Evolutionary conservation across 2,113 vertebrate species (phyloP).

Genomic region (Prietella phreatophila): DNA sequence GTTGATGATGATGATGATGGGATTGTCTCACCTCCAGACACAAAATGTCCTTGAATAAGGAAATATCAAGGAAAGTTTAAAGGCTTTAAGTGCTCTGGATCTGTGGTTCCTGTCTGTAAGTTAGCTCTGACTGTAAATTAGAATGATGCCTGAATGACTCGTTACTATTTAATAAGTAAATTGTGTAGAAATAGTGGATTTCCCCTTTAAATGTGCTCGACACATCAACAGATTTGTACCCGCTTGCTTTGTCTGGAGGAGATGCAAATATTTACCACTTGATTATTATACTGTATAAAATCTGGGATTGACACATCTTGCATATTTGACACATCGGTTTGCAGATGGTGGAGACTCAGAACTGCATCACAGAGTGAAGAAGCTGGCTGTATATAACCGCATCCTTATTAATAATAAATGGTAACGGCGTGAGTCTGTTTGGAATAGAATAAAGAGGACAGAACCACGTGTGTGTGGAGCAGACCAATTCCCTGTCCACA

Average conservation of each 20-base stretch:
- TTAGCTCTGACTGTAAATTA: not conserved
- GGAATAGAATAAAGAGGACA: slow-evolving; percentile 19
- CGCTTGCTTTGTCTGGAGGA: not conserved
- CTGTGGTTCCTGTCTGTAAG: not conserved
- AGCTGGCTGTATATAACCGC: not conserved
- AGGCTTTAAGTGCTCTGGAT: not conserved
- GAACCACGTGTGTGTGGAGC: not conserved
- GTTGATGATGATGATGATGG: too few species aligned
- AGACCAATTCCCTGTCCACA: not conserved
- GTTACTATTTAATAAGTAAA: not conserved
- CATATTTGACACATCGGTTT: not conserved
- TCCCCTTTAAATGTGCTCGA: not conserved
- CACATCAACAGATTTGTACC: not conserved
- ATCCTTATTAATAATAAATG: slow-evolving; percentile 37
- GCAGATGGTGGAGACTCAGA: not conserved
- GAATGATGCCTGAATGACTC: not conserved
- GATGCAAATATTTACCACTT: not conserved
- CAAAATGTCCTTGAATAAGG: too few species aligned
- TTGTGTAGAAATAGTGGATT: not conserved
- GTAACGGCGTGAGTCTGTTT: slow-evolving; percentile 13
- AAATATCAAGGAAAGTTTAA: not conserved
- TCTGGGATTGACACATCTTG: not conserved
- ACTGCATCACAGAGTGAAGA: not conserved
- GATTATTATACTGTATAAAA: not conserved
- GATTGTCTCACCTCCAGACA: too few species aligned